Evolutionary conservation across 2,113 vertebrate genomes (phyloP), one percentile per base, ranked within the genome.

Genomic region (Natator depressus): DNA sequence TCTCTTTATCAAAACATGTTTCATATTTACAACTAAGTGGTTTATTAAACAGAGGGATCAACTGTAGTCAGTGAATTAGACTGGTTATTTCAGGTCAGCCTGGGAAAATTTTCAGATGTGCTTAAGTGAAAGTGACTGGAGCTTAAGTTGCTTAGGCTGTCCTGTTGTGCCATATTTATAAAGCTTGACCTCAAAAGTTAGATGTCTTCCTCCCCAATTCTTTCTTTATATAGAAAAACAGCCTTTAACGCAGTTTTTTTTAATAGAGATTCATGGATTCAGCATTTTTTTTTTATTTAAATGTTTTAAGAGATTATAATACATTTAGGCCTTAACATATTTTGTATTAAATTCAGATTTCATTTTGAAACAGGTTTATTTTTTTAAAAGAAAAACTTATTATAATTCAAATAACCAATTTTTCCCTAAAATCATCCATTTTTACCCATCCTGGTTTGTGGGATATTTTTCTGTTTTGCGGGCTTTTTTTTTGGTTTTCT

Each of bases 401-500:
- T 72, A 38, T 69, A 72, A 5, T 38, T 72, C 38, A 72, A 38
- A n/a, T 38, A 69, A 69, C 31, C n/a, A 69, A 69, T 3, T 5
- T 8, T 20, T 5, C 8, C 8, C 62, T 1, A 1, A 31, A 59
- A 38, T 10, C 65, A 72, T 38, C n/a, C 5, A 38, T 72, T 72
- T 72, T 38, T 72, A 72, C 19, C n/a, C 65, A 72, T 72, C 65
- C n/a, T 38, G 65, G 35, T n/a, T 72, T 38, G 65, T 38, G 20
- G n/a, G 65, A 72, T 55, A 84, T 62, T 75, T 49, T 55, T 79
- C 46, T 49, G 19, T 38, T 55, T 13, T 4, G 25, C 4, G 31
- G 31, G 1, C 0, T 2, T 46, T 35, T 24, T 31, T 1, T 59
- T 54, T 76, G 6, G 49, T 83, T 84, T 81, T 25, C 19, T 20